Evolutionary conservation across 2,113 vertebrate species (phyloP), one percentile per base, ranked within the genome.

Genomic region (Pagrus major): DNA sequence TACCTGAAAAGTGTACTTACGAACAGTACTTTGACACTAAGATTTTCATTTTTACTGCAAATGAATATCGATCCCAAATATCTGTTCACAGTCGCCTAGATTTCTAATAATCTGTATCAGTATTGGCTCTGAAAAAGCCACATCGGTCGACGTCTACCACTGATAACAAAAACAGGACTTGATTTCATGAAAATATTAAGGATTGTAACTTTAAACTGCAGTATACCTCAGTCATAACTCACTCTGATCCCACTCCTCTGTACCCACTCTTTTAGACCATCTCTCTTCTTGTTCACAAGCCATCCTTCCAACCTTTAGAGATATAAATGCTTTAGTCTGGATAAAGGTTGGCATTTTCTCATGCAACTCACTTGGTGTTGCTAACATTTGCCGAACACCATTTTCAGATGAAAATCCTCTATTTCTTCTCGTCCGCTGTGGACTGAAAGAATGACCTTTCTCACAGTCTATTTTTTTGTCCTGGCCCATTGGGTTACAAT

Each of bases 151-250:
- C n/a, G n/a, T n/a, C n/a, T n/a, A n/a, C n/a, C n/a, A n/a, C n/a
- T n/a, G n/a, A n/a, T n/a, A n/a, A n/a, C n/a, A 23, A 14, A 16
- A 21, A 71, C 25, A 21, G 7, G 23, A 33, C 29, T 31, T 15
- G 1, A 9, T 46, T 35, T 33, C 23, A 63, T 39, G 12, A n/a
- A n/a, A 16, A 41, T 42, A 35, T 64, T 41, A 51, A 61, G 56
- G 71, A 73, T 74, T 63, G 7, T 42, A 74, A 41, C 58, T 73
- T 61, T 51, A 63, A 41, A 27, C 6, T 31, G 39, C 27, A 42
- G 3, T 4, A 2, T 7, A 20, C 14, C 54, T 71, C n/a, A n/a
- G n/a, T n/a, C 27, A 58, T 3, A 49, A 5, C 42, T 39, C 27
- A 59, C 33, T 9, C 39, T 20, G 39, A 58, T 46, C 27, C 3